Percentiles rank a stretch among this genome's conserved stretches.
phyloP scores from a whole-genome alignment of 2,888 invertebrate species.

The Cosmia trapezina region DNA sequence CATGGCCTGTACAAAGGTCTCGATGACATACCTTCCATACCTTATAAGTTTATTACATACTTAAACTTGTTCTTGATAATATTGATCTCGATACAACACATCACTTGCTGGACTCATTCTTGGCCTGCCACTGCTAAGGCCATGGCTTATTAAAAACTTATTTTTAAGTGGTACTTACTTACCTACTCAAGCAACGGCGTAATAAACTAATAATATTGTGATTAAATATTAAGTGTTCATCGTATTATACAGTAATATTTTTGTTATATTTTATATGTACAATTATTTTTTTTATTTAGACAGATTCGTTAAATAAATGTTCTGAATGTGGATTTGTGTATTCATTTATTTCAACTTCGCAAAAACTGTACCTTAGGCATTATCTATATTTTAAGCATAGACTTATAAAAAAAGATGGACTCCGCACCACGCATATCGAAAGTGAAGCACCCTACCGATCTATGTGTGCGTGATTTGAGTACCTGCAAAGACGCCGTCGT shows the following conservation, averaged over 20 bases:
- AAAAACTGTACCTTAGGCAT: neutral
- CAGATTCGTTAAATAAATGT: conserved; percentile 79
- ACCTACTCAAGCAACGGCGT: conserved; percentile 25
- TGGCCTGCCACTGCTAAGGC: conserved; percentile 5
- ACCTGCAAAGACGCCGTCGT: no score
- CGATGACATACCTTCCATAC: neutral
- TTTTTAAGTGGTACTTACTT: conserved; percentile 20
- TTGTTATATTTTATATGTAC: conserved; percentile 66
- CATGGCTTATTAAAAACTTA: conserved; percentile 1
- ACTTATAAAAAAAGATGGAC: no score
- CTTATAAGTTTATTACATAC: no score
- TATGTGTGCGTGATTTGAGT: no score
- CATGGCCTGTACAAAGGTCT: conserved; percentile 2
- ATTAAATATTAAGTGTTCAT: conserved; percentile 64
- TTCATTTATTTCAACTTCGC: conserved; percentile 17
- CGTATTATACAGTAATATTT: conserved; percentile 55
- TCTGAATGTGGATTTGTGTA: conserved; percentile 64
- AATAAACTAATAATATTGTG: conserved; percentile 51
- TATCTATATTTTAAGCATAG: no score
- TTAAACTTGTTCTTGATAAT: conserved; percentile 1
- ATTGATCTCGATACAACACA: conserved; percentile 40
- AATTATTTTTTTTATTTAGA: conserved; percentile 65
- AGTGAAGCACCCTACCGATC: no score
- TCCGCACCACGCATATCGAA: no score
- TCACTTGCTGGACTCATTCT: conserved; percentile 1